Evolutionary conservation across 2,113 vertebrate genomes (phyloP).

Genomic region (Colaptes auratus): DNA sequence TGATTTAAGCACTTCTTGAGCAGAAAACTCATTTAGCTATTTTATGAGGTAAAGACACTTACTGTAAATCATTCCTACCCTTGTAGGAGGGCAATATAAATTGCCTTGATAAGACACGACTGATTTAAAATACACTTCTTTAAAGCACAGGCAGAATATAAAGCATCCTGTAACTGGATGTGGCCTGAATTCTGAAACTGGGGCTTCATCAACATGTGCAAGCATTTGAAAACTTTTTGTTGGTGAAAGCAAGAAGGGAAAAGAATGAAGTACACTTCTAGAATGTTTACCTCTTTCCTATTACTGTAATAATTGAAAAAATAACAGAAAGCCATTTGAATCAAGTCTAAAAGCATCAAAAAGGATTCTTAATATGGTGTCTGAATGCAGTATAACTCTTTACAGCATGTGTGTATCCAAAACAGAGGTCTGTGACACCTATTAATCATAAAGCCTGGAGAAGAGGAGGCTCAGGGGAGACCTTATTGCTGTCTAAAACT

Average conservation of each 20-base stretch:
- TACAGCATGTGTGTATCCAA: neutral
- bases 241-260: neutral
- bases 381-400: neutral
- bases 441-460: neutral
- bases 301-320: neutral
- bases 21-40: conserved; percentile 78
- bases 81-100: conserved; percentile 76
- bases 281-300: neutral
- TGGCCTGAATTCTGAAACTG: conserved; percentile 47
- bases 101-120: conserved; percentile 75
- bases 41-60: conserved; percentile 77
- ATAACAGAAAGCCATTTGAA: neutral
- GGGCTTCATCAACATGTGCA: neutral
- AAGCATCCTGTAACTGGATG: conserved; percentile 50
- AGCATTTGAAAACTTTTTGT: neutral
- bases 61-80: conserved; percentile 74
- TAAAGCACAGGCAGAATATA: conserved; percentile 70
- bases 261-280: neutral
- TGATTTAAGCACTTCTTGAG: conserved; percentile 79
- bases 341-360: neutral
- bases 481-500: too few species aligned
- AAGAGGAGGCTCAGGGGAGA: too few species aligned
- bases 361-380: neutral
- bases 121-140: conserved; percentile 75
- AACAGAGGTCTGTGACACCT: neutral